Evolutionary conservation across 2,888 invertebrate species (phyloP), one percentile per base, ranked within the genome.

Genomic region (Clanis bilineata): DNA sequence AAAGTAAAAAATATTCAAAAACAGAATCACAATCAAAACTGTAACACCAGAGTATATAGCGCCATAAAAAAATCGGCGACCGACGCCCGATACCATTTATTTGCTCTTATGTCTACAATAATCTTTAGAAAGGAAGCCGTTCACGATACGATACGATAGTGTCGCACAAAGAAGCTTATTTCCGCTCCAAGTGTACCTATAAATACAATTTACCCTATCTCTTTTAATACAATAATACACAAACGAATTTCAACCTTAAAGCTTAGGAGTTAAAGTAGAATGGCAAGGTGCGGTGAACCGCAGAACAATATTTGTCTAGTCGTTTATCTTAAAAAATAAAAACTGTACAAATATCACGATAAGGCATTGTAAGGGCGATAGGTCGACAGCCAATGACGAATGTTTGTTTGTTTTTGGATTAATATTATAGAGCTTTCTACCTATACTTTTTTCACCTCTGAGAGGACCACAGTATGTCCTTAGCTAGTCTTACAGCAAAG

Each of bases 161-260:
- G 88, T 88, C 90, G 82, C 82, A 90, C 91, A 92, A 91, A 90
- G 90, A 80, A 86, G 85, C 89, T 90, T 90, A 90, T 91, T 91
- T 92, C 91, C 91, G 89, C 77, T 86, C 84, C 77, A 73, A 51
- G 32, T 81, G 77, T 75, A 74, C 74, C 78, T 78, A 82, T 77
- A 85, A 82, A 78, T 76, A 75, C 85, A 76, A 80, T 71, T 76
- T 78, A 77, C 71, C 72, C 79, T 68, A 72, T 60, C 72, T 76
- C 66, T 70, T 63, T 56, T 58, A 58, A 1, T 9, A 55, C 60
- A 67, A 61, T 54, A 64, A 69, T 74, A 66, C 38, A 3, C 57
- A 67, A n/a, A 10, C 67, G 5, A 79, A 63, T 64, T 44, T 69
- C 59, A 66, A 77, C 77, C 68, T 64, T 79, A 74, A 51, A 0